A percentile compares a stretch with the other conserved stretches of the same genome.
These are phyloP conservation scores for Dastarcus helophoroides DNA, from an alignment of 2,888 invertebrate species.

Conservation along the genomic window DNA sequence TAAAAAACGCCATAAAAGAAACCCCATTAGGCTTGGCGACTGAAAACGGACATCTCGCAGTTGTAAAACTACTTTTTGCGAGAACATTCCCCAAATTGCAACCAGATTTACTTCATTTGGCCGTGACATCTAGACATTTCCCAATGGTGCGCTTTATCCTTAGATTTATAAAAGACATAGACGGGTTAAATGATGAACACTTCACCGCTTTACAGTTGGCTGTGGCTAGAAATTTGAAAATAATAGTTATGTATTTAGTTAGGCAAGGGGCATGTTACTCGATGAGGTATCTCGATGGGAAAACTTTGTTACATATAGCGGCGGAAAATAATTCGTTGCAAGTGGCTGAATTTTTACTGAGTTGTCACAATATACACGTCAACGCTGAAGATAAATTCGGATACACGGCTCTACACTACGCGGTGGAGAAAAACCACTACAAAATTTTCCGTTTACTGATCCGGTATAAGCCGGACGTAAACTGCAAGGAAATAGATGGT, in stretches of 20 bases:
- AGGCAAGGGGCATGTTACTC: background rate
- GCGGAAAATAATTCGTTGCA: background rate
- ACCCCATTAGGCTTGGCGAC: background rate
- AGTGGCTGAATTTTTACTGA: background rate
- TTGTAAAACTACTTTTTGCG: background rate
- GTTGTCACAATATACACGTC: background rate
- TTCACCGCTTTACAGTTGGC: background rate
- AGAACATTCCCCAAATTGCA: background rate
- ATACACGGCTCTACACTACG: background rate
- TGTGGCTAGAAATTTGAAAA: background rate
- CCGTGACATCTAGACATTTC: background rate
- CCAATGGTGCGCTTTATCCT: background rate
- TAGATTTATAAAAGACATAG: background rate
- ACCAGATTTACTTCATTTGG: too few relatives aligned
- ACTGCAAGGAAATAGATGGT: background rate
- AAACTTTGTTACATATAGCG: background rate
- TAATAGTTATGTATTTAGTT: background rate
- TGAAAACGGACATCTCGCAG: background rate
- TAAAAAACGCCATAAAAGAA: background rate
- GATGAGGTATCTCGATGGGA: background rate
- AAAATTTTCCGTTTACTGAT: background rate
- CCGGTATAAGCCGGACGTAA: background rate
- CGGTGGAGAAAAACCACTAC: background rate
- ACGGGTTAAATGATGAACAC: background rate
- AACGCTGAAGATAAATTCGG: background rate